phyloP scores from a whole-genome alignment of 2,888 invertebrate genomes.

The Dicycla oo region DNA sequence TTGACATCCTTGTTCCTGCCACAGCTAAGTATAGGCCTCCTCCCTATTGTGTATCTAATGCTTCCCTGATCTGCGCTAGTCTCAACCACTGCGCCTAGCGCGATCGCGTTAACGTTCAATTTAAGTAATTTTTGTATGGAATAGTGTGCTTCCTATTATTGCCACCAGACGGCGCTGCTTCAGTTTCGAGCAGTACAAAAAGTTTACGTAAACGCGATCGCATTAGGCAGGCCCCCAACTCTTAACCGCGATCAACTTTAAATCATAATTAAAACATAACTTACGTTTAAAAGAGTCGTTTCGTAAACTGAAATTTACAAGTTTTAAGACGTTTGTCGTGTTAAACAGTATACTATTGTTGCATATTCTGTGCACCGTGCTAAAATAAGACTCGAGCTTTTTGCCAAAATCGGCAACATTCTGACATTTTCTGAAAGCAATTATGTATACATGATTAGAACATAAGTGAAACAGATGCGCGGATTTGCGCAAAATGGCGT shows the following conservation, averaged over 20 bases:
- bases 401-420: background rate
- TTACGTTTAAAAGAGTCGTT: constrained; percentile 29
- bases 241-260: background rate
- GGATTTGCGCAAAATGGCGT: too few species aligned
- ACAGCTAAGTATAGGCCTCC: background rate
- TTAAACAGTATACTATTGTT: rapidly evolving
- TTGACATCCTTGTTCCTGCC: background rate
- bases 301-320: constrained; percentile 29
- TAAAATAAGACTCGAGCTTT: rapidly evolving
- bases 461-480: background rate
- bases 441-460: background rate
- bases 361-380: background rate
- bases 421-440: constrained; percentile 26
- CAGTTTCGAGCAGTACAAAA: background rate
- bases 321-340: background rate
- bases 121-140: background rate
- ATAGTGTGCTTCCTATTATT: background rate
- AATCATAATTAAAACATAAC: constrained; percentile 4
- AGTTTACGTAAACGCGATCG: background rate
- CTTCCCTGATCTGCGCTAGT: too few species aligned
- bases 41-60: background rate
- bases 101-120: background rate
- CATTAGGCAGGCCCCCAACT: background rate
- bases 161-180: background rate
- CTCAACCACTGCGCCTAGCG: background rate